Evolutionary conservation across 2,888 invertebrate species (phyloP), one percentile per base, ranked within the genome.

Genomic region (Chaetoderma sp.): DNA sequence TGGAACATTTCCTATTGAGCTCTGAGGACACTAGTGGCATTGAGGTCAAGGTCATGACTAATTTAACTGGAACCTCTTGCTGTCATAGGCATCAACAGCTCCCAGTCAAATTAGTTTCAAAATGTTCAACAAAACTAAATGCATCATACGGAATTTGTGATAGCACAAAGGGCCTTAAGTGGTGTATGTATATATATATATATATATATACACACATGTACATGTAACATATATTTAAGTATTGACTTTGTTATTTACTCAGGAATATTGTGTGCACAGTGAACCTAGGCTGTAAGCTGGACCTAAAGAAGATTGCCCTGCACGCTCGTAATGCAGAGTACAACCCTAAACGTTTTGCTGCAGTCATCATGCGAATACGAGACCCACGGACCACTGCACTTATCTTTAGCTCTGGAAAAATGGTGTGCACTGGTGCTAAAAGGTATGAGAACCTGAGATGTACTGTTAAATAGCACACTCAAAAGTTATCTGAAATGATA

Each of bases 321-420:
- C 97, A 97, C 86, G 98, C 98, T 0, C 92, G 98, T 85, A 99
- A 99, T 89, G 98, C 98, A 1, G 98, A 99, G 87, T 99, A 98
- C 85, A 99, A 99, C 87, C 98, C 98, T 8, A 98, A 98, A 88
- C 93, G 98, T 81, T 99, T 99, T 89, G 97, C 98, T 57, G 98
- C 98, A 42, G 98, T 99, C 3, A 98, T 99, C 62, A 99, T 99
- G 98, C 87, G 92, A 79, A 92, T 92, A 75, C 90, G 98, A 82
- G 98, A 94, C 56, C 90, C 90, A 0, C 80, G 90, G 59, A 98
- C 93, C 1, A 94, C 93, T 0, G 93, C 93, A 18, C 87, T 94
- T 4, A 94, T 94, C 66, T 94, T 94, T 80, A 92, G 92, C 72
- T 93, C 93, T 10, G 93, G 94, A 1, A 94, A 94, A 88, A 94